Evolutionary conservation across 2,113 vertebrate genomes (phyloP), one percentile per base, ranked within the genome.

Genomic region (Saimiri boliviensis): DNA sequence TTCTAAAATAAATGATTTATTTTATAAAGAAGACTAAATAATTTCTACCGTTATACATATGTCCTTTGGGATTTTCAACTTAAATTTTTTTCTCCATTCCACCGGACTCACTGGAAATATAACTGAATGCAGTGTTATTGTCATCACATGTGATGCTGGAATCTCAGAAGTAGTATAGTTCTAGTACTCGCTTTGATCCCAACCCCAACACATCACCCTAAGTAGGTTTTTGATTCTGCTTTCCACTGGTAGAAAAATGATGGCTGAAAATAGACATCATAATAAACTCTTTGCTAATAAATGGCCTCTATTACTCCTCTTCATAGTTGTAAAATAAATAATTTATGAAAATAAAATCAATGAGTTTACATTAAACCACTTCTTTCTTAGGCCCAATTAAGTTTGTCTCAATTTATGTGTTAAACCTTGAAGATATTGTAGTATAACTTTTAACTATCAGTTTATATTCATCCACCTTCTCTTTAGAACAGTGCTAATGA

Each of bases 11-110:
- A 79, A 56, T 40, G 30, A 54, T 77, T 63, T 66, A n/a, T 54
- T 83, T 66, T 60, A 73, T 47, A 74, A 83, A 84, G 37, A 94
- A 79, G 71, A 56, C 77, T 37, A 68, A n/a, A 52, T 11, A 56
- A 25, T 4, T 68, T 20, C 54, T 79, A 37, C 4, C n/a, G 56
- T 40, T 49, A n/a, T 63, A 35, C 60, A 25, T 40, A 54, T 6
- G 27, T 40, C 35, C 14, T 71, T 86, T 14, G 8, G 27, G n/a
- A 49, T 73, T 79, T 84, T 83, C 2, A 12, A 76, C 32, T 52
- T 63, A 9, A 37, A 88, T 77, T 47, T 8, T 56, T 58, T 54
- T 58, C n/a, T 87, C 71, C 27, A 37, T 40, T 60, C 35, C 25
- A 73, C 8, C n/a, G 20, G 10, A 54, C 32, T 71, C 40, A 30